These are phyloP conservation scores for Scaptomyza montana DNA, from an alignment of 1,140 invertebrate species.

Conservation along the genomic window DNA sequence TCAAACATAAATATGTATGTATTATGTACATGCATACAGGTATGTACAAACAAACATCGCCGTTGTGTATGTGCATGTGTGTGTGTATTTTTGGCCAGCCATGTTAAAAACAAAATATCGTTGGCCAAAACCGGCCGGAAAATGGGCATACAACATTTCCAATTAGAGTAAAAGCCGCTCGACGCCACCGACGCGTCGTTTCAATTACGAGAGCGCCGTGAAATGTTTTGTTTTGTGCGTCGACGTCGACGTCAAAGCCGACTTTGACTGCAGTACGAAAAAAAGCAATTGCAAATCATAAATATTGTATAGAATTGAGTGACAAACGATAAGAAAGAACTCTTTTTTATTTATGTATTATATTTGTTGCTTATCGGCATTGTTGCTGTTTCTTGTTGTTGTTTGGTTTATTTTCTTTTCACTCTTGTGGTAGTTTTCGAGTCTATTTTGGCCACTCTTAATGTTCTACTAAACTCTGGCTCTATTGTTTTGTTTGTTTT, in stretches of 20 bases:
- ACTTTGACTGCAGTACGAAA: slow-evolving; percentile 26
- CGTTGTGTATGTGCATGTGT: slow-evolving; percentile 23
- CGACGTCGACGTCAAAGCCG: not conserved
- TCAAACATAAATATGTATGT: not conserved
- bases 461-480: slow-evolving; percentile 17
- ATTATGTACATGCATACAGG: not conserved
- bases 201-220: slow-evolving; percentile 62
- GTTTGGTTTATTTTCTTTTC: no score
- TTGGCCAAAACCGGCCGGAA: slow-evolving; percentile 73
- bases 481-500: slow-evolving; percentile 50
- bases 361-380: slow-evolving; percentile 44
- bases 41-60: no score
- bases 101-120: slow-evolving; percentile 35
- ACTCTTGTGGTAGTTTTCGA: slow-evolving; percentile 2
- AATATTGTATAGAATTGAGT: slow-evolving; percentile 64
- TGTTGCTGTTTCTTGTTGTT: slow-evolving; percentile 3
- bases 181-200: slow-evolving; percentile 37
- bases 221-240: slow-evolving; percentile 29
- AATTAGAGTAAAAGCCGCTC: slow-evolving; percentile 67
- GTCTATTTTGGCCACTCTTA: slow-evolving; percentile 39
- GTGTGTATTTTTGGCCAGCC: slow-evolving; percentile 68
- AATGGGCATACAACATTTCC: slow-evolving; percentile 69
- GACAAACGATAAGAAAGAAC: slow-evolving; percentile 73
- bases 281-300: slow-evolving; percentile 43
- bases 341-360: slow-evolving; percentile 1